phyloP scores from a whole-genome alignment of 1,140 invertebrate genomes.

The Euura lappo region DNA sequence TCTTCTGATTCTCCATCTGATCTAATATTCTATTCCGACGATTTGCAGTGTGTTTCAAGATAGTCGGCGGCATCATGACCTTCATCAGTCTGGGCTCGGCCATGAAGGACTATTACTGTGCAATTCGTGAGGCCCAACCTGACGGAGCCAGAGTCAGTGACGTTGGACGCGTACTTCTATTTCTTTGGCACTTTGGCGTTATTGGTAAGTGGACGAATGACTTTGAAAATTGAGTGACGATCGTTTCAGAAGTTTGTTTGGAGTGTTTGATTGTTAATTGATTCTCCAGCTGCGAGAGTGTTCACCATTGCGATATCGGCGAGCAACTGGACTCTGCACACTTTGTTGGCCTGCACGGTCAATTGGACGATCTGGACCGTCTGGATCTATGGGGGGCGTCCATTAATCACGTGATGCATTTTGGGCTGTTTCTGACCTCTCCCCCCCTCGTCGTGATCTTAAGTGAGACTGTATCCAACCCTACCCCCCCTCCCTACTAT shows the following conservation, averaged over 20 bases:
- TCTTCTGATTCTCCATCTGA: background rate
- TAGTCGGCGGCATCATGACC: background rate
- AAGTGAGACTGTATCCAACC: too few species aligned
- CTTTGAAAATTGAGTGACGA: background rate
- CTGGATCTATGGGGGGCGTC: background rate
- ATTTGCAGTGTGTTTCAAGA: background rate
- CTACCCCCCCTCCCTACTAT: too few species aligned
- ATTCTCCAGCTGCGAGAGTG: background rate
- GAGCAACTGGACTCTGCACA: background rate
- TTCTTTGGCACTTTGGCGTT: background rate
- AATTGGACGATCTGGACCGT: background rate
- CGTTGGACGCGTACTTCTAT: background rate
- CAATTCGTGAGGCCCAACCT: background rate
- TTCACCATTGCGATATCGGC: background rate
- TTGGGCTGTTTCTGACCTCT: too few species aligned
- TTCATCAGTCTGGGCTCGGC: background rate
- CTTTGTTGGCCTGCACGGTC: background rate
- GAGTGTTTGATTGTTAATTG: background rate
- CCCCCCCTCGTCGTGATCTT: too few species aligned
- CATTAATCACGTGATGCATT: background rate
- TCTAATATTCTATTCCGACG: background rate
- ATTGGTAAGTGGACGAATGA: background rate
- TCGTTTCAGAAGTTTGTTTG: background rate
- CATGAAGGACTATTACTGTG: background rate
- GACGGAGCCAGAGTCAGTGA: background rate